Percentiles rank a stretch among this genome's conserved stretches.
Evolutionary conservation across 1,140 invertebrate species (phyloP).

Genomic region (Calephelis nemesis): DNA sequence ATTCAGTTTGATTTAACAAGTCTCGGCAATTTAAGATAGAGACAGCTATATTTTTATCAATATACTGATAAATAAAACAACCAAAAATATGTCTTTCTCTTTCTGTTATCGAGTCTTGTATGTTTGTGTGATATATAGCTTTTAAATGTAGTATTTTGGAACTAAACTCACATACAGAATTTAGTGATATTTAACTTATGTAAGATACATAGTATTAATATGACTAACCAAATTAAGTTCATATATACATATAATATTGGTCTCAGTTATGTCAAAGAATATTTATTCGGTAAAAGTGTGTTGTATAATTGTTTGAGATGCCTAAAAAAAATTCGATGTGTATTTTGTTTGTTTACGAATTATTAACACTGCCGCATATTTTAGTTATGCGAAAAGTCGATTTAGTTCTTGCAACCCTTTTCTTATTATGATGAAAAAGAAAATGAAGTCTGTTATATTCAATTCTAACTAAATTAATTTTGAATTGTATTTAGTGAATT

Average conservation of each 20-base stretch:
- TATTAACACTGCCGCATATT: neutral
- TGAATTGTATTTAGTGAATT: too few relatives aligned
- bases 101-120: constrained; percentile 10
- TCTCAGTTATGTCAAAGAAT: constrained; percentile 71
- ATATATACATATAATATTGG: constrained; percentile 59
- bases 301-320: constrained; percentile 13
- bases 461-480: too few relatives aligned
- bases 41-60: neutral
- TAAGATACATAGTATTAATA: constrained; percentile 55
- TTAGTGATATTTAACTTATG: constrained; percentile 60
- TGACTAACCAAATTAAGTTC: constrained; percentile 66
- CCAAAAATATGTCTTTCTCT: neutral
- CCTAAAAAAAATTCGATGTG: constrained; percentile 1
- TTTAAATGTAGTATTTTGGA: constrained; percentile 21
- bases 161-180: constrained; percentile 12
- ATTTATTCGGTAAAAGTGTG: constrained; percentile 34
- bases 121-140: constrained; percentile 17
- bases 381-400: neutral
- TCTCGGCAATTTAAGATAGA: constrained; percentile 7
- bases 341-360: neutral
- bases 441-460: too few relatives aligned
- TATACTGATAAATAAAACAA: neutral
- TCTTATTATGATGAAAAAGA: too few relatives aligned
- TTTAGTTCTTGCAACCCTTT: too few relatives aligned
- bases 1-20: constrained; percentile 11